phyloP scores from a whole-genome alignment of 2,888 invertebrate species.

The Drosophila flavopinicola region DNA sequence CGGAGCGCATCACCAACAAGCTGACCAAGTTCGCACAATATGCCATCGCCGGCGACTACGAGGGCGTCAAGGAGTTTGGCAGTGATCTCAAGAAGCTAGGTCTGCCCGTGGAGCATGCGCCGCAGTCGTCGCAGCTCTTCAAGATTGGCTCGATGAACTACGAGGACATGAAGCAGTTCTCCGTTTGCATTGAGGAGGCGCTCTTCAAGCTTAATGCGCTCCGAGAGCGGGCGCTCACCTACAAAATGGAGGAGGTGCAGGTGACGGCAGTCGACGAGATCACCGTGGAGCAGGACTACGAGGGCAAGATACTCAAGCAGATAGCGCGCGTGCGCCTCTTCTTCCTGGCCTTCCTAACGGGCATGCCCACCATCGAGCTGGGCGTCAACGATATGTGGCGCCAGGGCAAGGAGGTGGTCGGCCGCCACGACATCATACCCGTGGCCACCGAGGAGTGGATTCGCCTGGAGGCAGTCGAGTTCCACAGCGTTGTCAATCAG shows the following conservation, averaged over 20 bases:
- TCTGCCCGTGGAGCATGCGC: constrained; percentile 98
- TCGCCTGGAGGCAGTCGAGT: constrained; percentile 95
- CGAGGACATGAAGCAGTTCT: constrained; percentile 96
- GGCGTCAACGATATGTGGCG: constrained; percentile 98
- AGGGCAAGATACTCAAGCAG: constrained; percentile 93
- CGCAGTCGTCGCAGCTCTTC: constrained; percentile 96
- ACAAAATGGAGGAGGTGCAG: constrained; percentile 98
- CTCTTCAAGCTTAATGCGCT: constrained; percentile 93
- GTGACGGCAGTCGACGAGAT: constrained; percentile 96
- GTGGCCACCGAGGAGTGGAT: constrained; percentile 99
- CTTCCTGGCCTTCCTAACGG: constrained; percentile 97
- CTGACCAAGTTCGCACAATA: constrained; percentile 96
- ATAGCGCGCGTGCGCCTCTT: constrained; percentile 97
- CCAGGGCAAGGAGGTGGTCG: constrained; percentile 99
- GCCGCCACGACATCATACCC: constrained; percentile 99
- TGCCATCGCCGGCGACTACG: constrained; percentile 96
- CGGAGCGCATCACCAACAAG: constrained; percentile 95
- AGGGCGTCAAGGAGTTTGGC: constrained; percentile 96
- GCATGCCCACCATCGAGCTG: constrained; percentile 98
- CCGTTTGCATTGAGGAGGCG: constrained; percentile 95
- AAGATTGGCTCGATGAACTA: constrained; percentile 96
- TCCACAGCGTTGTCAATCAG: constrained; percentile 96
- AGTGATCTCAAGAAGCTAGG: constrained; percentile 96
- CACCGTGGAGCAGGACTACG: constrained; percentile 93
- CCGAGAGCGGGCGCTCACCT: constrained; percentile 94